phyloP scores from a whole-genome alignment of 2,888 invertebrate species.

The Drosophila quinaria region DNA sequence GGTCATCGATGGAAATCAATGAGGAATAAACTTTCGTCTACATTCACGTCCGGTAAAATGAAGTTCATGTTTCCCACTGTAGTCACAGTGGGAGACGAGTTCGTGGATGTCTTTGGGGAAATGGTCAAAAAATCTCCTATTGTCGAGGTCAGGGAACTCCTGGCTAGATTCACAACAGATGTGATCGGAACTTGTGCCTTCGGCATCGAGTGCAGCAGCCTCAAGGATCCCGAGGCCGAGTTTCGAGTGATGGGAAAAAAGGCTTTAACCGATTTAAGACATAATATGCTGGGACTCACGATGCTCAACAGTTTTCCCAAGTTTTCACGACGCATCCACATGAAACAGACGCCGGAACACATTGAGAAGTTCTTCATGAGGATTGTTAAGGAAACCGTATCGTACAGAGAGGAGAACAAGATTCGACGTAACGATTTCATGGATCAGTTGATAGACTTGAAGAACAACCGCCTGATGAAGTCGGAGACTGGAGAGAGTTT shows the following conservation, averaged over 20 bases:
- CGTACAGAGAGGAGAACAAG: constrained; percentile 80
- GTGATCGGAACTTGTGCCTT: constrained; percentile 86
- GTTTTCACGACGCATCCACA: constrained; percentile 58
- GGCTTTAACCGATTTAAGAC: constrained; percentile 54
- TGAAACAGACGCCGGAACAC: constrained; percentile 62
- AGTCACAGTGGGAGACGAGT: constrained; percentile 60
- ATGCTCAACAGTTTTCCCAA: constrained; percentile 63
- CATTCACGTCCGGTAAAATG: constrained; percentile 86
- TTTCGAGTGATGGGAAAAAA: constrained; percentile 79
- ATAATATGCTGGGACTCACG: constrained; percentile 29
- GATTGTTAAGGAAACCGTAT: constrained; percentile 83
- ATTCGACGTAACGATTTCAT: constrained; percentile 86
- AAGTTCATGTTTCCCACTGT: constrained; percentile 85
- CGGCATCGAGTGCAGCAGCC: constrained; percentile 86
- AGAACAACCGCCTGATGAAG: constrained; percentile 53
- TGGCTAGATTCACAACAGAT: constrained; percentile 86
- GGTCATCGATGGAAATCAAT: constrained; percentile 86
- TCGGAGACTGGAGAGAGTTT: constrained; percentile 37
- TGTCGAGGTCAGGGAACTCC: constrained; percentile 78
- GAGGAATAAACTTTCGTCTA: constrained; percentile 86
- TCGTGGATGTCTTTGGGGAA: constrained; percentile 61
- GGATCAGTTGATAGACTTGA: constrained; percentile 86
- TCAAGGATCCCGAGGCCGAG: constrained; percentile 83
- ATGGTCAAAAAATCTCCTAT: constrained; percentile 28
- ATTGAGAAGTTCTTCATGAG: constrained; percentile 79